These are phyloP conservation scores for Hestina assimilis DNA, from an alignment of 1,140 invertebrate genomes.

Conservation along the genomic window DNA sequence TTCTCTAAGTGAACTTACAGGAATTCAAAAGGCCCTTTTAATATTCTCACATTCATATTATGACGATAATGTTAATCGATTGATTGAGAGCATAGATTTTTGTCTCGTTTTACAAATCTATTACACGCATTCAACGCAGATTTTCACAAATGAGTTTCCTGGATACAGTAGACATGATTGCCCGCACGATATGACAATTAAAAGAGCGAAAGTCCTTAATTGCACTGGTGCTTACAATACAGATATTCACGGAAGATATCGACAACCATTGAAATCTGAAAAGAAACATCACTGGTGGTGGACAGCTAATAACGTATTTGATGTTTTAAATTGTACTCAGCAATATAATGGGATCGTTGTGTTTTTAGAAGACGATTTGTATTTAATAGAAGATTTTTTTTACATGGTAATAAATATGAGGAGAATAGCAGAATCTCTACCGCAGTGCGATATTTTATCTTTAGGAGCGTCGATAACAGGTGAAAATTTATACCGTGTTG, in stretches of 20 bases:
- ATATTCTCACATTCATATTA: slow-evolving; percentile 50
- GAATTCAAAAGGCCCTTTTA: slow-evolving; percentile 40
- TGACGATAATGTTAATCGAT: slow-evolving; percentile 36
- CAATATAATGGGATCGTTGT: slow-evolving; percentile 32
- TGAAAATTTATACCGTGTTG: slow-evolving; percentile 19
- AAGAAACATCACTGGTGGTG: slow-evolving; percentile 59
- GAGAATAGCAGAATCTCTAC: slow-evolving; percentile 27
- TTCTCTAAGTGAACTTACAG: slow-evolving; percentile 39
- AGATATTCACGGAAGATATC: slow-evolving; percentile 39
- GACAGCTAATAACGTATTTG: slow-evolving; percentile 51
- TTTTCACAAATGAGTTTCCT: slow-evolving; percentile 41
- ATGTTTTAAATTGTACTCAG: slow-evolving; percentile 31
- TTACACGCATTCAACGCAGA: slow-evolving; percentile 49
- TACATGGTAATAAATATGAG: slow-evolving; percentile 43
- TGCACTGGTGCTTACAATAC: slow-evolving; percentile 35
- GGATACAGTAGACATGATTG: slow-evolving; percentile 41
- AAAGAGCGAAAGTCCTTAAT: slow-evolving; percentile 28
- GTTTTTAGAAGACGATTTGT: slow-evolving; percentile 42
- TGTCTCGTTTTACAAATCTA: slow-evolving; percentile 50
- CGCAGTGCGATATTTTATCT: slow-evolving; percentile 38
- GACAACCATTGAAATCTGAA: slow-evolving; percentile 18
- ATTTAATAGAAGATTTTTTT: slow-evolving; percentile 43
- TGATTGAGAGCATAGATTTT: slow-evolving; percentile 45
- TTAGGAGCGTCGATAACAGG: slow-evolving; percentile 18
- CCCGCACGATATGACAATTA: slow-evolving; percentile 27